These are phyloP conservation scores for Magallana angulata DNA, from an alignment of 1,140 invertebrate genomes.

Conservation along the genomic window DNA sequence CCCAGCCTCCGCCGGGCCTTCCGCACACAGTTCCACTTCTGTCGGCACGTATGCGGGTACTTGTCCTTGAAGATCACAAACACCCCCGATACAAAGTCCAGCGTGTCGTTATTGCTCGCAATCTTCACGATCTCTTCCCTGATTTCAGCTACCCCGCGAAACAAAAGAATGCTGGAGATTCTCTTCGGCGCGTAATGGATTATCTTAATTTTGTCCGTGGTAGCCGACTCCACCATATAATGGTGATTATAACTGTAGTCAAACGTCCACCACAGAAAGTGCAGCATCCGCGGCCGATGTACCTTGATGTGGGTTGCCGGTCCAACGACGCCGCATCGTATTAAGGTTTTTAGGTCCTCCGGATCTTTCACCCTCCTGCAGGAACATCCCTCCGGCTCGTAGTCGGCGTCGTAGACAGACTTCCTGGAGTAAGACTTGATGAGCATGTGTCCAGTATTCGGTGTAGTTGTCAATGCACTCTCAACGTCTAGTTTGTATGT, in stretches of 20 bases:
- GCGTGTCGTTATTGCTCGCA: background rate
- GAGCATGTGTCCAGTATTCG: background rate
- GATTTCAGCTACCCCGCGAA: slow-evolving; percentile 5
- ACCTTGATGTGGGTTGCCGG: background rate
- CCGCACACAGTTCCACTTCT: background rate
- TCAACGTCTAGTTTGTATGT: background rate
- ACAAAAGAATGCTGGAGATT: slow-evolving; percentile 8
- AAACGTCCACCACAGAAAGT: slow-evolving; percentile 10
- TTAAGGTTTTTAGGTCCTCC: background rate
- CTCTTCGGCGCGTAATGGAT: background rate
- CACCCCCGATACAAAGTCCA: background rate
- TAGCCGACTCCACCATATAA: slow-evolving; percentile 1
- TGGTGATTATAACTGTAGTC: background rate
- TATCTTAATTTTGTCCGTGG: background rate
- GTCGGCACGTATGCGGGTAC: background rate
- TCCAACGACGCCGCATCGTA: background rate
- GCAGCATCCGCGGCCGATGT: background rate
- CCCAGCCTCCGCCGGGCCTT: background rate
- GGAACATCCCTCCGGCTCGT: background rate
- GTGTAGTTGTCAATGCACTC: background rate
- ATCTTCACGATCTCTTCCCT: background rate
- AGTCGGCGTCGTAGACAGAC: background rate
- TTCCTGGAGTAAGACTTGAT: background rate
- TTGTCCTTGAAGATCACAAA: background rate
- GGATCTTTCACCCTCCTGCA: background rate